phyloP scores from a whole-genome alignment of 2,113 vertebrate species.

The Colinus virginianus region DNA sequence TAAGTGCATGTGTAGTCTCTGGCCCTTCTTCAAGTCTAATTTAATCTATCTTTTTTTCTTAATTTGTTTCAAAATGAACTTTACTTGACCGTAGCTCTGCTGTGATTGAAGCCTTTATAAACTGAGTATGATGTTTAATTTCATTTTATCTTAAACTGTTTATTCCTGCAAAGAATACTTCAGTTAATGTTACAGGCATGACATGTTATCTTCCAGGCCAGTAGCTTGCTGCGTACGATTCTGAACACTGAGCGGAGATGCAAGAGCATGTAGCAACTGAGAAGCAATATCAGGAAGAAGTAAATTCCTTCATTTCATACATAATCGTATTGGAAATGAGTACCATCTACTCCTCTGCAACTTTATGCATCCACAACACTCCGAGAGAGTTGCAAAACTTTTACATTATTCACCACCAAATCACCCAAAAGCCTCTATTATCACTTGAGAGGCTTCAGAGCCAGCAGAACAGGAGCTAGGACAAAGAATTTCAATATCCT shows the following conservation, averaged over 20 bases:
- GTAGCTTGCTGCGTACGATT: neutral
- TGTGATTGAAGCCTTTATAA: conserved; percentile 8
- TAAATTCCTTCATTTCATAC: neutral
- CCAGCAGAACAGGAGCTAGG: neutral
- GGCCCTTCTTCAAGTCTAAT: neutral
- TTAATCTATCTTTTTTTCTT: neutral
- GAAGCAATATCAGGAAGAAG: neutral
- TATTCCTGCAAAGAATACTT: neutral
- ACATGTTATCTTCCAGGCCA: neutral
- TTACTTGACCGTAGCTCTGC: neutral
- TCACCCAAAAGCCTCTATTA: rapidly evolving
- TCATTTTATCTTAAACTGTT: conserved; percentile 4
- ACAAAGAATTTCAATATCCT: neutral
- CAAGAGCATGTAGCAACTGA: neutral
- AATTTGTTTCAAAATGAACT: conserved; percentile 39
- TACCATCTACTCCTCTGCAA: neutral
- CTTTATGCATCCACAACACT: neutral
- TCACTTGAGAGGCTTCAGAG: neutral
- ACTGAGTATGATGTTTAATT: neutral
- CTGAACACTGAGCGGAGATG: neutral
- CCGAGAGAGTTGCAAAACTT: neutral
- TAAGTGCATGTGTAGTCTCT: neutral
- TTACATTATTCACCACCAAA: neutral
- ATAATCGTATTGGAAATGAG: neutral
- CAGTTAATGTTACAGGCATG: neutral